Evolutionary conservation across 2,797 vertebrate species (phyloP), one percentile per base, ranked within the genome.

Genomic region (Melanotaenia maccullochi): DNA sequence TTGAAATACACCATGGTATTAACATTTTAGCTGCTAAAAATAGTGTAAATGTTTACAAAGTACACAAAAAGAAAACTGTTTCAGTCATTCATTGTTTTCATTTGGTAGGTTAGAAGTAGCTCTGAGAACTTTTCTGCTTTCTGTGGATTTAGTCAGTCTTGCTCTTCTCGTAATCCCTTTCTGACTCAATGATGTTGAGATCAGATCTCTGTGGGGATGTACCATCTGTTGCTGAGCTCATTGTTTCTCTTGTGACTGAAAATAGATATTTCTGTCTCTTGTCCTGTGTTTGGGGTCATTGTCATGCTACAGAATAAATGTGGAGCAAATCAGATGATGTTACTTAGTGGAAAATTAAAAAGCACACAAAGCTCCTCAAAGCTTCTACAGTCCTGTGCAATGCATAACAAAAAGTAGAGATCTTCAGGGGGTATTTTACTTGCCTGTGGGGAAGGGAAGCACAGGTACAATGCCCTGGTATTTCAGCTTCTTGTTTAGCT

Each of bases 141-240:
- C 28, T 40, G 35, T 64, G 22, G 60, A 57, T 64, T 72, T 58
- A 30, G 14, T 64, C 12, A 11, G 63, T 55, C 35, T 65, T 18
- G 6, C 56, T 13, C 47, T 33, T 42, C 33, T 4, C 63, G 54
- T 40, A 59, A 56, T 56, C 57, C 30, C 62, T 60, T 51, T 25
- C 55, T 54, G 22, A 76, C 57, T 56, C 49, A 30, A 6, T 55
- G 47, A 65, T 36, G 61, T 35, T n/a, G 22, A 60, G 44, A 60
- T 65, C 61, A 60, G 13, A 22, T 9, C 56, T 65, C 68, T 55
- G 36, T 70, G 49, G 65, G 42, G 42, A 40, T 55, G 13, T 38
- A 20, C 59, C 65, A 57, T 67, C 51, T 68, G 72, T 62, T 74
- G 64, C 58, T 56, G 51, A 55, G 25, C 42, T 22, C 25, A 35